Evolutionary conservation across 2,888 invertebrate species (phyloP).

Genomic region (Megalurothrips usitatus): DNA sequence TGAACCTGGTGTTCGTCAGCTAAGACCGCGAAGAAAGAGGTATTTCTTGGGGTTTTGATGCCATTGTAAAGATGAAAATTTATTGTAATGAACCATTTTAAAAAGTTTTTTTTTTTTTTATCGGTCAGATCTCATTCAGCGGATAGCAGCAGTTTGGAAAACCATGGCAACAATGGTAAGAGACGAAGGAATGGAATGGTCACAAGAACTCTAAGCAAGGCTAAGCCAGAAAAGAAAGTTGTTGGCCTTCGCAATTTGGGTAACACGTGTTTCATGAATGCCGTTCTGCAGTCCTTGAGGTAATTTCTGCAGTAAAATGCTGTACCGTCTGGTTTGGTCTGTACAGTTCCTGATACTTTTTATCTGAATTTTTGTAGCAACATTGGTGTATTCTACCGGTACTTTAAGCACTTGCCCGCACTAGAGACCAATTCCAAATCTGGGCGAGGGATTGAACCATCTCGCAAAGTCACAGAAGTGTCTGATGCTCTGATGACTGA

Average conservation of each 20-base stretch:
- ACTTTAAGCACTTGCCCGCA: conserved; percentile 71
- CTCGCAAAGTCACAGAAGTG: conserved; percentile 57
- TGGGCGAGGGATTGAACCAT: conserved; percentile 58
- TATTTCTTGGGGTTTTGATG: conserved; percentile 37
- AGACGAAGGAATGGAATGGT: conserved; percentile 36
- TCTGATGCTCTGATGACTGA: conserved; percentile 72
- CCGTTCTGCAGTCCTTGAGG: conserved; percentile 68
- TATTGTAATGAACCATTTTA: background rate
- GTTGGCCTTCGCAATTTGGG: conserved; percentile 75
- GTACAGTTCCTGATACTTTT: background rate
- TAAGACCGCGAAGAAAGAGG: conserved; percentile 58
- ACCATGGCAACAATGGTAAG: conserved; percentile 28
- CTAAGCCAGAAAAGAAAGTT: conserved; percentile 57
- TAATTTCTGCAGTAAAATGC: conserved; percentile 1
- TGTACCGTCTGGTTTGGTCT: background rate
- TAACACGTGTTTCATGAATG: conserved; percentile 84
- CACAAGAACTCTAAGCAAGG: conserved; percentile 50
- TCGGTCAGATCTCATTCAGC: conserved; percentile 41
- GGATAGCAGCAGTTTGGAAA: conserved; percentile 39
- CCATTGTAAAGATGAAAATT: background rate
- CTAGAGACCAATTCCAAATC: conserved; percentile 57
- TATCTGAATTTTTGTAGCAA: conserved; percentile 55
- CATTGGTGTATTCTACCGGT: conserved; percentile 76
- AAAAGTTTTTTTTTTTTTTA: conserved; percentile 29
- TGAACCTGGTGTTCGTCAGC: conserved; percentile 54